Evolutionary conservation across 2,888 invertebrate genomes (phyloP), one percentile per base, ranked within the genome.

Genomic region (Antheraea yamamai): DNA sequence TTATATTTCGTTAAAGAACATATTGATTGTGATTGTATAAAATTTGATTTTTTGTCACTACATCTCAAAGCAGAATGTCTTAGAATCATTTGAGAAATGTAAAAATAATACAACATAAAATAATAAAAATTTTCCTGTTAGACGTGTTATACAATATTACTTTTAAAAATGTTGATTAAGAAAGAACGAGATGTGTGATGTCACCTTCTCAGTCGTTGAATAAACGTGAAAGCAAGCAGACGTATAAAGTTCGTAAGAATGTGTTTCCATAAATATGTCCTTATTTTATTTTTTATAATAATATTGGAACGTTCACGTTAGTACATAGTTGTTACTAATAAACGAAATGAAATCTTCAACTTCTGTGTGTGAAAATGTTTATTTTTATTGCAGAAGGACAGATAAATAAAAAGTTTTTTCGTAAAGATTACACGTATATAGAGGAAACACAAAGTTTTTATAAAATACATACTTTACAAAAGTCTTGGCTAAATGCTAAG

Each of bases 391-490:
- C 81, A 92, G 92, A 87, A 85, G 88, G 85, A 66, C 90, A 91
- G 82, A 81, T 79, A 4, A 77, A 81, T 68, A 79, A 82, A 20
- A 87, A 84, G 72, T 89, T 89, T 78, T 93, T 92, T 77, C 87
- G 92, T 7, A 88, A 85, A 58, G 92, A 93, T 80, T 93, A 92
- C 79, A 84, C 75, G 12, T 92, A 83, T 76, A 73, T 91, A 75
- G 84, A 88, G 23, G 77, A 77, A 0, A 81, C 85, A 10, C 73
- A 85, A 8, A 86, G 87, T 76, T 93, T 92, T 75, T 93, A 92
- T 81, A 93, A 93, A 81, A 83, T 92, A 39, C 90, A 92, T 73
- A 90, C 89, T 0, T 72, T 87, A 26, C 84, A 84, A 7, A 87
- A 82, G 75, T 81, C 80, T 14, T 93, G 92, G 92, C 66, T 80